Base-by-base conservation (phyloP, 2,797 vertebrate genomes). In the Coccyzus lansbergi region DNA sequence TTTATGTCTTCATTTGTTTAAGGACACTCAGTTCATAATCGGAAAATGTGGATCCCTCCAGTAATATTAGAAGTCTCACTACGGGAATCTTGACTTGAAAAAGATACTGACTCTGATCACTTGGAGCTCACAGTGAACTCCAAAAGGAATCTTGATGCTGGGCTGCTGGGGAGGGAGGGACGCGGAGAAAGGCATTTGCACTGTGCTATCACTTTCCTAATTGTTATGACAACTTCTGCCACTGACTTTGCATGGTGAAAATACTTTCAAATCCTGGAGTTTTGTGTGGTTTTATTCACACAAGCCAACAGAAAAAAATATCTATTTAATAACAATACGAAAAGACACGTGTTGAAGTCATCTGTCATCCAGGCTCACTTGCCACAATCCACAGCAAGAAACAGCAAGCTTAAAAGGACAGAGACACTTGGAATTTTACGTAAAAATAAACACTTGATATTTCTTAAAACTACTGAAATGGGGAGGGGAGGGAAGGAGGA, bases 1-100 rank as follows among this genome's bases (percentile, higher is more conserved):
- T 86, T 93, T 70, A 74, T 69, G 82, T 69, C 86, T 94, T 91
- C 29, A 92, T 76, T 95, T 69, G 9, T 86, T 93, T 93, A 88
- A 81, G 0, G 1, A 40, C 33, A 48, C 52, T 82, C 75, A 90
- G 86, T 74, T 88, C 62, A 55, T 48, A 80, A 76, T 53, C 44
- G 29, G 70, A 86, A 79, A 69, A 56, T 8, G 51, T 55, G 15
- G 60, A 44, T 91, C 80, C 48, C 59, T 64, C 65, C 8, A 9
- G 38, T 64, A 72, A 74, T 36, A 51, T 12, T 29, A 80, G 70
- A 65, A 88, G 33, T 11, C 15, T 8, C 31, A 21, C 8, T 77
- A 52, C 44, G 12, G 17, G 79, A 91, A 91, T 60, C 83, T 85
- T 86, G 77, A 90, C 84, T 95, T 94, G 83, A 81, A 65, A 74